Percentiles rank a stretch among this genome's conserved stretches.
Conservation (phyloP, 2,797 vertebrate species). For the Babyrousa celebensis region DNA sequence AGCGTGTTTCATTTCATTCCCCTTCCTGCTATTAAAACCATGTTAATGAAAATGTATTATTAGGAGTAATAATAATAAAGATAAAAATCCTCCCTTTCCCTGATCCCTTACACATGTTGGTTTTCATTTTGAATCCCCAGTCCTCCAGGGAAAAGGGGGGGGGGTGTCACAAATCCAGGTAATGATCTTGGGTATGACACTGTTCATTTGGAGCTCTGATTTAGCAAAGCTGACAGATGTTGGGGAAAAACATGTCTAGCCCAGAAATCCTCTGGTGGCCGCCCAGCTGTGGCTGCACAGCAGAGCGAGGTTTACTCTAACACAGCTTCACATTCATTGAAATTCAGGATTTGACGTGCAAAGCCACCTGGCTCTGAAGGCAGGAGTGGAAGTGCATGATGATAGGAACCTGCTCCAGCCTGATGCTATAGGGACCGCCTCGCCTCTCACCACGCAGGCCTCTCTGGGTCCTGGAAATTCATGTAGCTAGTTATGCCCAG, state of each 20-base stretch:
- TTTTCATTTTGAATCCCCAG: slow-evolving; percentile 84
- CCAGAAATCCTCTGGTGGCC: slow-evolving; percentile 88
- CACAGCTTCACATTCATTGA: slow-evolving; percentile 67
- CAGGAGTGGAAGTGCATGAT: slow-evolving; percentile 67
- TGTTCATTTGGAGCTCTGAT: slow-evolving; percentile 91
- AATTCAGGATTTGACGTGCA: slow-evolving; percentile 82
- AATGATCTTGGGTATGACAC: slow-evolving; percentile 88
- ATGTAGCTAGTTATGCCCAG: not conserved
- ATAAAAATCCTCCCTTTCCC: slow-evolving; percentile 87
- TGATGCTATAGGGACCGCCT: slow-evolving; percentile 49
- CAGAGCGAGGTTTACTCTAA: slow-evolving; percentile 82
- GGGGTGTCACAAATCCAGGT: slow-evolving; percentile 89
- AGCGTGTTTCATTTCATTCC: slow-evolving; percentile 74
- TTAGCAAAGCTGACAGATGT: slow-evolving; percentile 91
- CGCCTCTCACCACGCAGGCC: not conserved
- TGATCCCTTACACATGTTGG: slow-evolving; percentile 88
- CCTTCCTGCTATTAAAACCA: slow-evolving; percentile 82
- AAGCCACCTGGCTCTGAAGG: slow-evolving; percentile 86
- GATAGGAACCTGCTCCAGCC: slow-evolving; percentile 55
- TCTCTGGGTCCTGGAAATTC: slow-evolving; percentile 23
- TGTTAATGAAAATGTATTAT: slow-evolving; percentile 86
- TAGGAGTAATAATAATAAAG: slow-evolving; percentile 84
- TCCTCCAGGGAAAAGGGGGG: slow-evolving; percentile 87
- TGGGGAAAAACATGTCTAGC: slow-evolving; percentile 88
- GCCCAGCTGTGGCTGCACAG: slow-evolving; percentile 89